Conservation (phyloP, 2,797 vertebrate genomes). For the Sebastes matsubarae region DNA sequence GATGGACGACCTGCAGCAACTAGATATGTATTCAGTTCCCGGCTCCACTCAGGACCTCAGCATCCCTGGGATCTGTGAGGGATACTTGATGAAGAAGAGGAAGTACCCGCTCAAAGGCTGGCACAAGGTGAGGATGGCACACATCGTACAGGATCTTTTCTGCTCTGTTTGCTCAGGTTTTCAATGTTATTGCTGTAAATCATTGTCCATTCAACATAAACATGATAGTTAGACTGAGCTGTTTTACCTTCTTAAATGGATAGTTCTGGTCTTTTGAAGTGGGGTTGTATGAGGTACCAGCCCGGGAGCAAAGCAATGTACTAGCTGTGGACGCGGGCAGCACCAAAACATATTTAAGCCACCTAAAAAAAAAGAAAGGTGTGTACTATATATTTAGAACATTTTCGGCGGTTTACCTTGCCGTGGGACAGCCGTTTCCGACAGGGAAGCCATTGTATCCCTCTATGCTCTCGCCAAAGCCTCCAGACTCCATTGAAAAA, state of each 20-base stretch:
- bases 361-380: no score
- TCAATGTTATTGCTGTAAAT: not conserved
- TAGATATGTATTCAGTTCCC: conserved; percentile 34
- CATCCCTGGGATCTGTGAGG: conserved; percentile 87
- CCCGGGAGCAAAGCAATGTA: no score
- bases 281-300: no score
- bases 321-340: no score
- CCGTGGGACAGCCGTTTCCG: no score
- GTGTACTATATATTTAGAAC: no score
- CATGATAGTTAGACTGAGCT: not conserved
- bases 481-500: no score
- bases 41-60: conserved; percentile 61
- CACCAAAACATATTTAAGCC: no score
- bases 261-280: not conserved
- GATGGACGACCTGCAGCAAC: conserved; percentile 81
- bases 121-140: conserved; percentile 87
- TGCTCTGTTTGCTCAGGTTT: not conserved
- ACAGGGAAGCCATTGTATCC: no score
- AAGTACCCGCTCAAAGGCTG: conserved; percentile 96
- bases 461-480: no score
- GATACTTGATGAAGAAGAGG: conserved; percentile 92
- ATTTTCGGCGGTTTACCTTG: no score
- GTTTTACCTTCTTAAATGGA: not conserved
- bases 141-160: not conserved
- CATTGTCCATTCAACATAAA: not conserved